Conservation (phyloP, 1,140 invertebrate species). For the Linepithema humile region DNA sequence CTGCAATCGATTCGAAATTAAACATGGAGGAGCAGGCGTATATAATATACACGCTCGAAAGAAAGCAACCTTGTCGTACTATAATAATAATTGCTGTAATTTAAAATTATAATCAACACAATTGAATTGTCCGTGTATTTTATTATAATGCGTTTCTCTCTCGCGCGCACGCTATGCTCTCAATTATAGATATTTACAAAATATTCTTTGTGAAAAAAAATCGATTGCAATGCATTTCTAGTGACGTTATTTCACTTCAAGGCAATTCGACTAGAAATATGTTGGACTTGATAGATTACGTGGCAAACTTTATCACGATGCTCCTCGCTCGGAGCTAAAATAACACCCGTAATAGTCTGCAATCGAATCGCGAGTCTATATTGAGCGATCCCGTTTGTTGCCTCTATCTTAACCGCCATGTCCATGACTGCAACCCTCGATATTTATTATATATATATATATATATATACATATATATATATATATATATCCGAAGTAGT, state of each 20-base stretch:
- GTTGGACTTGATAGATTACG: not conserved
- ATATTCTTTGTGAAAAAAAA: not conserved
- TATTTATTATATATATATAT: not conserved
- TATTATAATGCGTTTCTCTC: not conserved
- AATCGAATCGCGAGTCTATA: conserved; percentile 13
- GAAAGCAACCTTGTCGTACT: conserved; percentile 6
- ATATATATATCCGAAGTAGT: not conserved
- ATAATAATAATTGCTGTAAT: conserved; percentile 18
- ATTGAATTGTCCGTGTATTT: not conserved
- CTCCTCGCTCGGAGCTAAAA: not conserved
- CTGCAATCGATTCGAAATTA: conserved; percentile 38
- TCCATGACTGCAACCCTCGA: not conserved
- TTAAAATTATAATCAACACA: not conserved
- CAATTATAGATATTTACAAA: not conserved
- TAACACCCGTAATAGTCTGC: not conserved
- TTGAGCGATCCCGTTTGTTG: not conserved
- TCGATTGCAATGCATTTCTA: not conserved
- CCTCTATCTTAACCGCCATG: conserved; percentile 3
- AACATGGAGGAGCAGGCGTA: not conserved
- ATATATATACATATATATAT: conserved; percentile 1
- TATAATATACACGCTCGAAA: not conserved
- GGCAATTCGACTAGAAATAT: not conserved
- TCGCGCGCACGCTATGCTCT: not conserved
- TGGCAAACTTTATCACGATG: not conserved
- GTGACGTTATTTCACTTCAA: not conserved